Evolutionary conservation across 2,888 invertebrate genomes (phyloP).

Genomic region (Heliothis peltigera): DNA sequence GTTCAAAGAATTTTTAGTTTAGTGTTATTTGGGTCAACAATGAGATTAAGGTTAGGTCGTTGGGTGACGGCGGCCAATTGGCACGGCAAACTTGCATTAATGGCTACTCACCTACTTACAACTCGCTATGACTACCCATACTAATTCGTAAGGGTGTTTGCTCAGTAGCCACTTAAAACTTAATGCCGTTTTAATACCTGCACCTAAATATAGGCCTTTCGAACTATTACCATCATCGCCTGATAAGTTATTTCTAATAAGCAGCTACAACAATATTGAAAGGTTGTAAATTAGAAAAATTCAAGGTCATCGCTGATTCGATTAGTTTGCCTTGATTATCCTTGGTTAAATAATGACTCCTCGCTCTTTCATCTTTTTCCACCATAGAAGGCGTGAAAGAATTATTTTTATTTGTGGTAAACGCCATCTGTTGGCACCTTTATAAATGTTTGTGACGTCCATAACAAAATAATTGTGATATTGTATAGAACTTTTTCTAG

Average conservation of each 20-base stretch:
- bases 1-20: constrained; percentile 28
- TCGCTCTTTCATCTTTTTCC: no score
- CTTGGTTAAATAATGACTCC: no score
- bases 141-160: constrained; percentile 43
- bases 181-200: constrained; percentile 13
- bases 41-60: constrained; percentile 72
- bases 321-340: no score
- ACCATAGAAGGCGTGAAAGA: no score
- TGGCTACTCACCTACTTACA: constrained; percentile 64
- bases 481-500: no score
- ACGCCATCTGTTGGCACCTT: no score
- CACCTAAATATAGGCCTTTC: not conserved
- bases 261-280: not conserved
- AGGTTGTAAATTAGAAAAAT: not conserved
- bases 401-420: no score
- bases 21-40: constrained; percentile 67
- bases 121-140: constrained; percentile 59
- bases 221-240: not conserved
- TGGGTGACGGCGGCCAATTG: constrained; percentile 66
- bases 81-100: constrained; percentile 87
- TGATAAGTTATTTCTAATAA: not conserved
- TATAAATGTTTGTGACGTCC: no score
- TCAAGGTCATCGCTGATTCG: no score
- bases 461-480: no score
- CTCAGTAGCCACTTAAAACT: constrained; percentile 18